These are phyloP conservation scores for Drosophila atripex DNA, from an alignment of 2,888 invertebrate genomes.

Conservation along the genomic window DNA sequence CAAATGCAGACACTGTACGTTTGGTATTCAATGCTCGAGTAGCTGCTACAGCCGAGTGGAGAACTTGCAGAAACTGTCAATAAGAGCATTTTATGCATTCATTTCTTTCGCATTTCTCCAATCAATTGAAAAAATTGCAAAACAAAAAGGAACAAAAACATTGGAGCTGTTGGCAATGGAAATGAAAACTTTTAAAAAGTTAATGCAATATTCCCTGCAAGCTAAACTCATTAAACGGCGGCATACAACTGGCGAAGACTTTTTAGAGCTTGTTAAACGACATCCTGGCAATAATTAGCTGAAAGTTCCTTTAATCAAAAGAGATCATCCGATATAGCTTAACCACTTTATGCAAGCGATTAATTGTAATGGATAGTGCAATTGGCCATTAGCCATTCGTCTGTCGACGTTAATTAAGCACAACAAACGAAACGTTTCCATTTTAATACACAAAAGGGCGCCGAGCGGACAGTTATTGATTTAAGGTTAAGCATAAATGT, in stretches of 20 bases:
- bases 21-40: conserved; percentile 49
- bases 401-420: conserved; percentile 62
- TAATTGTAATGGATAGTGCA: conserved; percentile 28
- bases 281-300: conserved; percentile 28
- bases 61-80: conserved; percentile 62
- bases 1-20: conserved; percentile 54
- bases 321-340: conserved; percentile 31
- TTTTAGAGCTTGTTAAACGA: conserved; percentile 20
- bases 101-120: conserved; percentile 51
- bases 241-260: conserved; percentile 1
- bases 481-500: conserved; percentile 67
- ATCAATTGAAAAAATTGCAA: conserved; percentile 22
- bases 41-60: conserved; percentile 37
- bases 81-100: conserved; percentile 71
- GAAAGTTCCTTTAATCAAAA: conserved; percentile 27
- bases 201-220: conserved; percentile 50
- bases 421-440: conserved; percentile 39
- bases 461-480: conserved; percentile 57
- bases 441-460: conserved; percentile 35
- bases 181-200: conserved; percentile 38
- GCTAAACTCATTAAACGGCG: conserved; percentile 48
- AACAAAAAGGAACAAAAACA: conserved; percentile 1
- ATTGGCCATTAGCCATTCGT: conserved; percentile 15
- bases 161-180: conserved; percentile 4
- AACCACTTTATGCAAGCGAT: conserved; percentile 36